These are phyloP conservation scores for Oreochromis niloticus DNA, from an alignment of 2,113 vertebrate genomes.

Conservation along the genomic window DNA sequence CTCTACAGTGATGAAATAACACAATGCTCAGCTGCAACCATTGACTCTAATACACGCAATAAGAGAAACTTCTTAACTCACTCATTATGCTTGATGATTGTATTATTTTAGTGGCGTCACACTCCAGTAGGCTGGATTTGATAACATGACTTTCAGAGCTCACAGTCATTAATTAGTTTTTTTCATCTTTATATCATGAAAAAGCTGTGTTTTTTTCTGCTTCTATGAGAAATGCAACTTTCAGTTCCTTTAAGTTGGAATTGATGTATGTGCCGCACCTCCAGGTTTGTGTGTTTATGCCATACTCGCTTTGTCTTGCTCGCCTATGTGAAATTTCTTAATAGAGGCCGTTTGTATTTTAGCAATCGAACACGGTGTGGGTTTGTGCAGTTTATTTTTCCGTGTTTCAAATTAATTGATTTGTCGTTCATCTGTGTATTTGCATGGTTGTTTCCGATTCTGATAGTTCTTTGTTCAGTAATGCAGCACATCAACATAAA, in stretches of 20 bases:
- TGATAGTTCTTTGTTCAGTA: conserved; percentile 69
- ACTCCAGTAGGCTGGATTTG: conserved; percentile 41
- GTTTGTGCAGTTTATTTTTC: conserved; percentile 28
- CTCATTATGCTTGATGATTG: conserved; percentile 64
- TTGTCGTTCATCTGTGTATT: conserved; percentile 65
- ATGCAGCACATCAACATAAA: conserved; percentile 63
- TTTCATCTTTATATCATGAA: background rate
- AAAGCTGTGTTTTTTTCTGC: background rate
- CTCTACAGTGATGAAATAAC: conserved; percentile 49
- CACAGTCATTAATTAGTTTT: conserved; percentile 40
- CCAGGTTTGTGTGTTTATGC: background rate
- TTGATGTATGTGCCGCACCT: background rate
- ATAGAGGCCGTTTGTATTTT: background rate
- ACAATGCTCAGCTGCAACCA: conserved; percentile 59
- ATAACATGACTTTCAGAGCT: conserved; percentile 49
- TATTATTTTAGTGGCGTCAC: conserved; percentile 64
- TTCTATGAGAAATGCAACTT: conserved; percentile 22
- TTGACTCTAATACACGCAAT: conserved; percentile 46
- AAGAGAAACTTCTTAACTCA: conserved; percentile 57
- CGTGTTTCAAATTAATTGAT: conserved; percentile 68
- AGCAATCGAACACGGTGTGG: conserved; percentile 1
- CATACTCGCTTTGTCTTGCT: background rate
- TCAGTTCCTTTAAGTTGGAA: background rate
- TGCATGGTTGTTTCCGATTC: conserved; percentile 61
- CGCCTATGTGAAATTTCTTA: background rate